Conservation (phyloP, 2,888 invertebrate species). For the Marasmarcha lunaedactyla region DNA sequence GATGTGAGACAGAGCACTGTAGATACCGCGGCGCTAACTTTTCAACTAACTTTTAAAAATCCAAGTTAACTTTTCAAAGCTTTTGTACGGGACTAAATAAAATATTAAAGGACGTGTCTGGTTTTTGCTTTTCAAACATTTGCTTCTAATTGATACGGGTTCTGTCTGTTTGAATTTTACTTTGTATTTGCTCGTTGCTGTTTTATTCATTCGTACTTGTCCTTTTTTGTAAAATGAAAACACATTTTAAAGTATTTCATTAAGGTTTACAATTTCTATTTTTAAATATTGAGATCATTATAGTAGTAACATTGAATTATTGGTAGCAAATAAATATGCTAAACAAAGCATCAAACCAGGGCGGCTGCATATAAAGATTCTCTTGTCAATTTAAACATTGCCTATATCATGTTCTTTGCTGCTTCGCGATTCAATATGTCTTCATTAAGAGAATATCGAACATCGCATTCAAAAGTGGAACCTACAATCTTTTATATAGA, state of each 20-base stretch:
- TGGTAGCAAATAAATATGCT: too few relatives aligned
- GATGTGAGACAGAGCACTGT: constrained; percentile 36
- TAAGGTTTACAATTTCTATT: too few relatives aligned
- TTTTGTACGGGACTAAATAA: constrained; percentile 39
- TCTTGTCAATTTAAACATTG: constrained; percentile 63
- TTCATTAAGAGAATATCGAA: constrained; percentile 66
- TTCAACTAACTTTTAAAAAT: constrained; percentile 62
- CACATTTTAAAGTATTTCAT: too few relatives aligned
- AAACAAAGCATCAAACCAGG: too few relatives aligned
- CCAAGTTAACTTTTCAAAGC: constrained; percentile 55
- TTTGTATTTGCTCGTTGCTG: constrained; percentile 29
- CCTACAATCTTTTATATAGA: constrained; percentile 58
- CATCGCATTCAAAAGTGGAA: constrained; percentile 56
- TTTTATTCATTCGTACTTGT: too few relatives aligned
- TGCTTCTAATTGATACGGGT: constrained; percentile 57
- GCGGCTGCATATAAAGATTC: constrained; percentile 30
- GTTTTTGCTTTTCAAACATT: constrained; percentile 18
- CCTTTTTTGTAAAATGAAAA: too few relatives aligned
- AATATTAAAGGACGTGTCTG: constrained; percentile 35
- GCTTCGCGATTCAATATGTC: constrained; percentile 68
- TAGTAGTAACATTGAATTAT: too few relatives aligned
- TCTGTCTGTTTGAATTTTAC: constrained; percentile 32
- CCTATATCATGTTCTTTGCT: constrained; percentile 54
- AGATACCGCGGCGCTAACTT: constrained; percentile 47
- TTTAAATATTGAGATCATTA: too few relatives aligned